Evolutionary conservation across 2,113 vertebrate species (phyloP).

Genomic region (Mus spicilegus): DNA sequence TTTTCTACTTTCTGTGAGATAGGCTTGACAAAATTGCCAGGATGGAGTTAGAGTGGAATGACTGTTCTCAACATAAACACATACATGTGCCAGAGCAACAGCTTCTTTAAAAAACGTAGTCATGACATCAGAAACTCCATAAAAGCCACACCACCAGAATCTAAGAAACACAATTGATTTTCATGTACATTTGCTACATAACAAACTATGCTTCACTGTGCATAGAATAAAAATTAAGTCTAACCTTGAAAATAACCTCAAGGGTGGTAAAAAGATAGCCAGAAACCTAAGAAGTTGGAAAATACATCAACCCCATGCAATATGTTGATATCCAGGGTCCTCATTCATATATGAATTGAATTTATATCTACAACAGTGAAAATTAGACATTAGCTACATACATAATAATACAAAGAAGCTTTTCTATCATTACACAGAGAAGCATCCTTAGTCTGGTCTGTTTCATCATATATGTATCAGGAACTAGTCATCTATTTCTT

Average conservation of each 20-base stretch:
- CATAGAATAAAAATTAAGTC: not conserved
- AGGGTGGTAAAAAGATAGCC: not conserved
- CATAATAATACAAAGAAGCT: not conserved
- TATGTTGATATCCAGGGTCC: not conserved
- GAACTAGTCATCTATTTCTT: not conserved
- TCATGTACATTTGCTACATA: not conserved
- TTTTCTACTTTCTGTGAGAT: not conserved
- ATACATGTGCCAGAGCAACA: not conserved
- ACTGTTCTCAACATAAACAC: not conserved
- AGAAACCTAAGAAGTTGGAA: not conserved
- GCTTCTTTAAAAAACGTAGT: not conserved
- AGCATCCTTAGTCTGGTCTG: not conserved
- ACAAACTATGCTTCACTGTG: not conserved
- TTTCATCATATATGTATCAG: not conserved
- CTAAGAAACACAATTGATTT: not conserved
- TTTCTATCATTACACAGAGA: not conserved
- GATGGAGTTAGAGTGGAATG: not conserved
- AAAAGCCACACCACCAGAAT: not conserved
- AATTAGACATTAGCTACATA: not conserved
- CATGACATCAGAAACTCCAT: not conserved
- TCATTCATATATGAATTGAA: not conserved
- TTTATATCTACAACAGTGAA: not conserved
- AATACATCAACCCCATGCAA: not conserved
- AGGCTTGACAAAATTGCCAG: conserved; percentile 3
- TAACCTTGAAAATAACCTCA: not conserved